Percentiles rank a stretch among this genome's conserved stretches.
Conservation (phyloP, 2,888 invertebrate genomes). For the Digitonthophagus gazella region DNA sequence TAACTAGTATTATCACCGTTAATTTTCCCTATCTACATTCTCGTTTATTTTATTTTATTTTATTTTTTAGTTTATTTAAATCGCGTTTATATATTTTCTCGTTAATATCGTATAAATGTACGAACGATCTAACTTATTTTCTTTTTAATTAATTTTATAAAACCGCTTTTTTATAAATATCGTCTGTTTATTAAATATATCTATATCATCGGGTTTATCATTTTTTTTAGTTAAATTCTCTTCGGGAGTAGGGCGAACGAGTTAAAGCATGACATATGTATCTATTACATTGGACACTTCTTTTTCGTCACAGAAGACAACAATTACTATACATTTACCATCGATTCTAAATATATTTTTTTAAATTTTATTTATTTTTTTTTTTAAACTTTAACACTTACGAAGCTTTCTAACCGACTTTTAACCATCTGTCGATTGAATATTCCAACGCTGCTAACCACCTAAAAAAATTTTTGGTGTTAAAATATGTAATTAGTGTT, state of each 20-base stretch:
- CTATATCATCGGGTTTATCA: neutral
- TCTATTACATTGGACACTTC: conserved; percentile 5
- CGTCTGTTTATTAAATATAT: neutral
- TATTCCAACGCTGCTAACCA: conserved; percentile 94
- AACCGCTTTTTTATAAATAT: neutral
- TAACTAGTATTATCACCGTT: conserved; percentile 9
- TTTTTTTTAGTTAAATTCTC: conserved; percentile 1
- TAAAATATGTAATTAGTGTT: no score
- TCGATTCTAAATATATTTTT: neutral
- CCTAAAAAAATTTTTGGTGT: conserved; percentile 62
- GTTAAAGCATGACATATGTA: neutral
- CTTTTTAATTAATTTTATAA: neutral
- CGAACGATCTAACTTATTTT: conserved; percentile 9
- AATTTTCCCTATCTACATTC: conserved; percentile 10
- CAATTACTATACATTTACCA: conserved; percentile 5
- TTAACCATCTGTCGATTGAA: conserved; percentile 92
- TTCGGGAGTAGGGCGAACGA: neutral
- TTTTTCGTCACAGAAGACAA: neutral
- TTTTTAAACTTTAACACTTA: conserved; percentile 1
- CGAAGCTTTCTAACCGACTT: conserved; percentile 58
- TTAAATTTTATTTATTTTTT: neutral
- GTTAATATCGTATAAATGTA: conserved; percentile 13
- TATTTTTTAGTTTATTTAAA: conserved; percentile 1
- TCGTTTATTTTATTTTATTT: conserved; percentile 3
- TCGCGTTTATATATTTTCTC: conserved; percentile 5